Percentiles rank a stretch among this genome's conserved stretches.
Evolutionary conservation across 2,797 vertebrate species (phyloP).

Genomic region (Alosa sapidissima): DNA sequence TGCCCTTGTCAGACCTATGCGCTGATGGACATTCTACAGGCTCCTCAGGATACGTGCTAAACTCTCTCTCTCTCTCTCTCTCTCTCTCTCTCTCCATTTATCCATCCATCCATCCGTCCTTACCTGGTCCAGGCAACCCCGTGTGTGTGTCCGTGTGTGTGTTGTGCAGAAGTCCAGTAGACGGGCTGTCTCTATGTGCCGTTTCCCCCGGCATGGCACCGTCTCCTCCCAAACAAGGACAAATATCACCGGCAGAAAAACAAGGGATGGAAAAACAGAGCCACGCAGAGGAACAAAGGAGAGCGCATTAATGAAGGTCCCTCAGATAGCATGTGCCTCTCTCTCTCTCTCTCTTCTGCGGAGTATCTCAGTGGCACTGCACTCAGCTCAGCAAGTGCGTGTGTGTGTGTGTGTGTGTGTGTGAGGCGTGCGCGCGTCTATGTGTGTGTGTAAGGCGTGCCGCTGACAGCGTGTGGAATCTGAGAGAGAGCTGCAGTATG

Average conservation of each 20-base stretch:
- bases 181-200: conserved; percentile 34
- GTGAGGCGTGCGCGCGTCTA: background rate
- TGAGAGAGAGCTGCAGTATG: conserved; percentile 61
- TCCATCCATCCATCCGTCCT: conserved; percentile 24
- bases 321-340: background rate
- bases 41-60: background rate
- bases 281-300: background rate
- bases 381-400: conserved; percentile 29
- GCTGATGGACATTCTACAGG: background rate
- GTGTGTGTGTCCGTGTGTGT: conserved; percentile 37
- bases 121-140: conserved; percentile 49
- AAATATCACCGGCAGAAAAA: background rate
- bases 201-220: conserved; percentile 50
- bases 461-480: conserved; percentile 54
- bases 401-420: conserved; percentile 21
- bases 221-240: conserved; percentile 43
- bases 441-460: conserved; percentile 45
- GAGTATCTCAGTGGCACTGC: conserved; percentile 26
- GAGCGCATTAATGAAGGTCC: background rate
- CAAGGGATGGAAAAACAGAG: background rate
- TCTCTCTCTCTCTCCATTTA: background rate
- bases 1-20: background rate
- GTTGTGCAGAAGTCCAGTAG: conserved; percentile 43
- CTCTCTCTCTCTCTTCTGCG: background rate
- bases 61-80: background rate